A percentile compares a stretch with the other conserved stretches of the same genome.
phyloP scores from a whole-genome alignment of 2,113 vertebrate genomes.

The Anguilla japonica region DNA sequence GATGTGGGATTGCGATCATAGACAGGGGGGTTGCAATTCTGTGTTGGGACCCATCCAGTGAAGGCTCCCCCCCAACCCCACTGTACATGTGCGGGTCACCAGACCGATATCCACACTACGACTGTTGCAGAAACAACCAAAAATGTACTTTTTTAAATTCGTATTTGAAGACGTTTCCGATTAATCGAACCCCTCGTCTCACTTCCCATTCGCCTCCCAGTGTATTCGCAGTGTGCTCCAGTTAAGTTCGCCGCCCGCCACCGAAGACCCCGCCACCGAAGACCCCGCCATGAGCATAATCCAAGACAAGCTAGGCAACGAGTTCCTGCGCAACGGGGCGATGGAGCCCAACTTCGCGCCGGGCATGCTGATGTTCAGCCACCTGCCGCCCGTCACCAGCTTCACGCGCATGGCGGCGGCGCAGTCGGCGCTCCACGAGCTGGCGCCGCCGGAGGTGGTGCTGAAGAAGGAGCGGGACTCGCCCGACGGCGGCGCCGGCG shows the following conservation, averaged over 20 bases:
- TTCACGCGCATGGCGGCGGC: conserved; percentile 88
- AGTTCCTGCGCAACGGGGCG: conserved; percentile 83
- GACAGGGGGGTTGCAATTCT: no score
- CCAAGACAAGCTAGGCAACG: conserved; percentile 88
- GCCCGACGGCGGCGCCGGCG: conserved; percentile 78
- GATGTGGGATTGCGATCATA: no score
- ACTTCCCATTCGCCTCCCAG: conserved; percentile 37
- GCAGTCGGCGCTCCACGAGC: conserved; percentile 77
- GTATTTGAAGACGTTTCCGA: not conserved
- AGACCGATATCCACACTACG: no score
- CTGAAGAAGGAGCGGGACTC: conserved; percentile 90
- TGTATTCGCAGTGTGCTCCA: conserved; percentile 46
- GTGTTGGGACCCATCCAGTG: no score
- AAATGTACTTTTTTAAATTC: no score
- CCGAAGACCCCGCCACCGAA: conserved; percentile 38
- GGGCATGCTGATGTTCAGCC: conserved; percentile 95
- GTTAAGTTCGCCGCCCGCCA: conserved; percentile 7
- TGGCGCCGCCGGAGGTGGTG: conserved; percentile 86
- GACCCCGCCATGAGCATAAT: conserved; percentile 75
- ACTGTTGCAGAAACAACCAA: no score
- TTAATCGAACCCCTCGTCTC: not conserved
- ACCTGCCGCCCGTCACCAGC: conserved; percentile 94
- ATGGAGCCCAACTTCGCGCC: conserved; percentile 92
- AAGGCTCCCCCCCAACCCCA: no score
- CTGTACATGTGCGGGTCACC: no score